Base-by-base conservation (phyloP, 2,797 vertebrate genomes). In the Apogon hyalosoma region DNA sequence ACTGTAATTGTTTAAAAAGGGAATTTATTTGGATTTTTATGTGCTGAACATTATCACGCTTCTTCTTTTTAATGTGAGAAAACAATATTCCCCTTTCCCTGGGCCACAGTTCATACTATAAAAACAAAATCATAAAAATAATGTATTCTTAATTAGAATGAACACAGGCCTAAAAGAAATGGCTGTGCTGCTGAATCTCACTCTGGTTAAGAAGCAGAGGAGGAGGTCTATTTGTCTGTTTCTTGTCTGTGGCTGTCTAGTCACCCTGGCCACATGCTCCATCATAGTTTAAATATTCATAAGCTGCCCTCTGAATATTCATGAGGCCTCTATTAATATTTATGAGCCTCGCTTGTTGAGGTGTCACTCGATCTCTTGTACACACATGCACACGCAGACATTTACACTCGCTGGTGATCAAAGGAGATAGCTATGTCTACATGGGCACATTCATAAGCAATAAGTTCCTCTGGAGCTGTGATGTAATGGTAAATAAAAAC, bases 251-350 rank as follows among this genome's bases (percentile, higher is more conserved):
- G 70, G 79, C 83, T 90, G 88, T 91, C 89, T 86, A 80, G 78
- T 87, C 87, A 75, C 75, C 76, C 31, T 55, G 16, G 85, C 87
- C 84, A 79, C 90, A 87, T 70, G 80, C 87, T 91, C 87, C 71
- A 91, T 91, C 89, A 90, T 77, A 16, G 77, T 89, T 92, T 90
- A 92, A 92, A 92, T 92, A 92, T 92, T 90, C 87, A 91, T 88
- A 78, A 75, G 38, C 56, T 15, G 0, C n/a, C 2, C 24, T 41
- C 74, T 91, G 87, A 90, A 91, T 91, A 91, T 91, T 75, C 82
- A 92, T 88, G 69, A 86, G n/a, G 12, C 6, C 47, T 0, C 4
- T 43, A 75, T 92, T 85, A 89, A 90, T 90, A 91, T 91, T 79
- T 65, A 90, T 90, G 68, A 85, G 56, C 54, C 24, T 79, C 82